Evolutionary conservation across 2,888 invertebrate species (phyloP).

Genomic region (Podabrus alpinus): DNA sequence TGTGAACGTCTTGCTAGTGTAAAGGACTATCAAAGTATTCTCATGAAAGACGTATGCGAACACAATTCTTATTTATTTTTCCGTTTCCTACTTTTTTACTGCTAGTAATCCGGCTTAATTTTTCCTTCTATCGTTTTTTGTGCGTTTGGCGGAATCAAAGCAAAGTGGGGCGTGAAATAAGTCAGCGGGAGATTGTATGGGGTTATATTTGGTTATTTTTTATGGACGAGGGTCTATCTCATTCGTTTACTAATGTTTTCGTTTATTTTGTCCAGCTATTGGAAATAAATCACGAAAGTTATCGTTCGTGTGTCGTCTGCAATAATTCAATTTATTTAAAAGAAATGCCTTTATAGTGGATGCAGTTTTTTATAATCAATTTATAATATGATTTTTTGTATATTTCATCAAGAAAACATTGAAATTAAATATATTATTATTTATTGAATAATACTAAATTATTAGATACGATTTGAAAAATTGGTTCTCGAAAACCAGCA

Average conservation of each 20-base stretch:
- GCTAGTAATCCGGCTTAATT: constrained; percentile 54
- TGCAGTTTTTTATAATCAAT: not conserved
- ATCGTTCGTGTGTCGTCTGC: constrained; percentile 17
- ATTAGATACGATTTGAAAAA: no score
- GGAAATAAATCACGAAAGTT: constrained; percentile 28
- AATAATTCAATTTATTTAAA: not conserved
- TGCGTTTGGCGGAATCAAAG: constrained; percentile 29
- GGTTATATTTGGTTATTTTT: constrained; percentile 31
- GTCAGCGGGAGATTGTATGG: constrained; percentile 25
- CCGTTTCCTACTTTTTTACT: constrained; percentile 51
- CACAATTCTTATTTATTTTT: constrained; percentile 55
- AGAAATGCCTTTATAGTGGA: not conserved
- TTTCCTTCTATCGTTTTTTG: constrained; percentile 40
- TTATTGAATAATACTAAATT: no score
- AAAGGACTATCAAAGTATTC: constrained; percentile 10
- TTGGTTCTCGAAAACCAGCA: no score
- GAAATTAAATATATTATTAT: no score
- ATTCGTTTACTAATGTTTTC: constrained; percentile 29
- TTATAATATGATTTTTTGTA: no score
- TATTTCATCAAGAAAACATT: no score
- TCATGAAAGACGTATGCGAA: constrained; percentile 25
- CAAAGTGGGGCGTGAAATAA: constrained; percentile 34
- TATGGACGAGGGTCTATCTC: constrained; percentile 26
- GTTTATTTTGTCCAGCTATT: constrained; percentile 27
- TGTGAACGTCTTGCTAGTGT: constrained; percentile 22